Base-by-base conservation (phyloP, 2,113 vertebrate genomes). In the Sciurus niger region DNA sequence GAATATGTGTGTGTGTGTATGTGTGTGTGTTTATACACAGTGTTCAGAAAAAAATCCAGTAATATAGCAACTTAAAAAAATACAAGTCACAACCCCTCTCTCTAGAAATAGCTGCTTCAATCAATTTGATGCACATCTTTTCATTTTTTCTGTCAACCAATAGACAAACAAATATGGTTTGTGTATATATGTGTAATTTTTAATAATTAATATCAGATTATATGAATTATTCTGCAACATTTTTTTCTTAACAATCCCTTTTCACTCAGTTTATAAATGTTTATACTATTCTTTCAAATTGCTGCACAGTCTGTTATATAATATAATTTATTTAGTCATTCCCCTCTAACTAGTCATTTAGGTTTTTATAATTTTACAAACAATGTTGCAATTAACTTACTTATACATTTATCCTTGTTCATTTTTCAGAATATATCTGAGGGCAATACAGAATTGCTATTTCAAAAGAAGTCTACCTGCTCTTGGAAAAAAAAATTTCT, bases 371-470 rank as follows among this genome's bases (percentile, higher is more conserved):
- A 18, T 68, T 13, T 63, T 55, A 53, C 1, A 76, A 73, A 80
- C 40, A 77, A 43, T 83, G 60, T 76, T 68, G 18, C 74, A 46
- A 76, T 72, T 51, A 83, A 34, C 46, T 90, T 87, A 84, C 12
- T 60, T 77, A 28, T 11, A 70, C 30, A 70, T 88, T 89, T 74
- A 63, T 79, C 51, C 43, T 73, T 67, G 6, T 60, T 40, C 10
- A 67, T 88, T 89, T 89, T 94, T 87, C 34, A 74, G n/a, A 82
- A 80, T 48, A 4, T 83, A 55, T 84, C 53, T 77, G 18, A 77
- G 40, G 65, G 4, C 20, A 37, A 94, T 78, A 93, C 53, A 92
- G 76, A 94, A 94, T 80, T 58, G 1, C 48, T 77, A 46, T 73
- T 18, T 89, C 28, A 88, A 88, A 83, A 74, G 51, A 60, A 88